Base-by-base conservation (phyloP, 1,140 invertebrate genomes). In the Battus philenor region DNA sequence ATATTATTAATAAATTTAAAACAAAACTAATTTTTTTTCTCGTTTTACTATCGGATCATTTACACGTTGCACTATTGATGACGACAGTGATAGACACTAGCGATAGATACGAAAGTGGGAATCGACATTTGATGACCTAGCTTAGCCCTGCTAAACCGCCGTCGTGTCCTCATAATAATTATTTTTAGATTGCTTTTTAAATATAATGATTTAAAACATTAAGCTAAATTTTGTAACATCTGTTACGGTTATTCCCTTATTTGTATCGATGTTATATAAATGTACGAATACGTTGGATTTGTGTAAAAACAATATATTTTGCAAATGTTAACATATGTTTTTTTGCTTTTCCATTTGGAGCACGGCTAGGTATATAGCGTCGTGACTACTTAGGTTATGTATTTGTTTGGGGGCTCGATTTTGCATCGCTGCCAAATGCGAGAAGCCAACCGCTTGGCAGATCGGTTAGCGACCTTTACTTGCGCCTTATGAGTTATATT, bases 141-240 rank as follows among this genome's bases (percentile, higher is more conserved):
- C 77, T 67, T 80, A 78, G 74, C 73, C 70, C 68, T 67, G 62
- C 63, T 67, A 44, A 52, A 53, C 53, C 54, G 60, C 49, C 55
- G 61, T 53, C 57, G 61, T 60, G 69, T 79, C 71, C 65, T 60
- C 58, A 65, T 53, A 67, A 57, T 30, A 26, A 38, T 31, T 53
- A 53, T 45, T 78, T 74, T 65, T 72, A 77, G 72, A 71, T 80
- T 77, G 78, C 63, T 70, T 76, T 74, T 55, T 72, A 56, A 58
- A 44, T 47, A 41, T 16, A 50, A 53, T 32, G 47, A 60, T 64
- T 62, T 56, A 55, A 47, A 63, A 59, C 53, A 47, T 31, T 52
- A n/a, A 47, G 50, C 57, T 56, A 38, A 60, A 58, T 69, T 48
- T 63, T 46, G 38, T 54, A 69, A 68, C 68, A 71, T 71, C 61